phyloP scores from a whole-genome alignment of 2,113 vertebrate species.

The Megaptera novaeangliae region DNA sequence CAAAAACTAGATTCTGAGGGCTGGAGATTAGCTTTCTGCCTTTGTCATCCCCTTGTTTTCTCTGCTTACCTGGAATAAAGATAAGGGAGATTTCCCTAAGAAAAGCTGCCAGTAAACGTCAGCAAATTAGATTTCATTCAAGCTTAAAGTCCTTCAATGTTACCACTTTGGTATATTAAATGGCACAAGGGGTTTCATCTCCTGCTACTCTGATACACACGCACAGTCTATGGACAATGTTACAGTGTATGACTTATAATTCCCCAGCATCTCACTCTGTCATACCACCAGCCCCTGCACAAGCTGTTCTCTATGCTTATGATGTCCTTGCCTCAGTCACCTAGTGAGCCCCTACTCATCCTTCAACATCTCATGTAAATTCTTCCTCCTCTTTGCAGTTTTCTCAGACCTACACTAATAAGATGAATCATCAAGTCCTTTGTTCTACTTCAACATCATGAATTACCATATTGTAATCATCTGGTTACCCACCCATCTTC shows the following conservation, averaged over 20 bases:
- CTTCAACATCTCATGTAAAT: background rate
- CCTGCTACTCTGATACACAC: background rate
- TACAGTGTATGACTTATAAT: background rate
- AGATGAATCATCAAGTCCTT: background rate
- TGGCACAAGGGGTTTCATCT: background rate
- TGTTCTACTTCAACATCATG: background rate
- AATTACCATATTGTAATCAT: background rate
- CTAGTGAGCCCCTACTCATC: background rate
- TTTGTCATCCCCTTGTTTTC: background rate
- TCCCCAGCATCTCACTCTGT: background rate
- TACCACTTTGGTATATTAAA: too few species aligned
- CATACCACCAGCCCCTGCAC: background rate
- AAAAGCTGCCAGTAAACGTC: background rate
- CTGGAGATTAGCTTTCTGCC: background rate
- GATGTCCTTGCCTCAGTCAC: background rate
- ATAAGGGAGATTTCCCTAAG: background rate
- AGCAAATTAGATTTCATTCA: background rate
- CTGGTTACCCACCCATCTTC: background rate
- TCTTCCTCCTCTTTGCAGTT: background rate
- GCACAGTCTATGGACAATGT: accelerated
- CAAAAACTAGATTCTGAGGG: background rate
- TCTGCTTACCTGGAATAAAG: background rate
- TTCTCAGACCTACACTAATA: background rate
- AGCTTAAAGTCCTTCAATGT: background rate
- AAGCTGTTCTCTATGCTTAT: background rate